A percentile compares a stretch with the other conserved stretches of the same genome.
Conservation (phyloP, 2,797 vertebrate species). For the Tapirus indicus region DNA sequence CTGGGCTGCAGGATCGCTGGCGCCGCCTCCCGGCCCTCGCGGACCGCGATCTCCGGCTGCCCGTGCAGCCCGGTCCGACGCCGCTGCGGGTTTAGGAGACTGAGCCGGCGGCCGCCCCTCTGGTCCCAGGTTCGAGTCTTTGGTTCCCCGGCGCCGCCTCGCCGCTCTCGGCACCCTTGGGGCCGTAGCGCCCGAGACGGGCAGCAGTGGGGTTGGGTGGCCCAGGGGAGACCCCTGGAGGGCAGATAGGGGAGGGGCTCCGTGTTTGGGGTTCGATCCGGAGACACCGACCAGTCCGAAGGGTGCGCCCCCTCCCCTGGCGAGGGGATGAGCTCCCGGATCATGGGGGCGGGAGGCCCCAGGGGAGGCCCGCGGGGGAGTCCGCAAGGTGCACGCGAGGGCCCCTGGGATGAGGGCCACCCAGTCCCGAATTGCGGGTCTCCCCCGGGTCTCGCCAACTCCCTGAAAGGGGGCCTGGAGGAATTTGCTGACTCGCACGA, state of each 20-base stretch:
- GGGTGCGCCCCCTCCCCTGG: not conserved
- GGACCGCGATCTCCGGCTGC: not conserved
- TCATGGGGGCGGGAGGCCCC: not conserved
- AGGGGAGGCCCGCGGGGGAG: not conserved
- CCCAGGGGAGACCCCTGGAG: not conserved
- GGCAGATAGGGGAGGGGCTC: not conserved
- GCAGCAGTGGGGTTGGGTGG: rapidly evolving
- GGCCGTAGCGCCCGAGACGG: not conserved
- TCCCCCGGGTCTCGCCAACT: not conserved
- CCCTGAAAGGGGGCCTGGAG: rapidly evolving
- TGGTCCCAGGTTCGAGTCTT: not conserved
- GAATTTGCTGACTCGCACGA: not conserved
- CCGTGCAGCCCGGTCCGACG: rapidly evolving
- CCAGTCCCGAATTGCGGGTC: not conserved
- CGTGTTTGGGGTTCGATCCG: not conserved
- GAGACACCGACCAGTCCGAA: too few relatives aligned
- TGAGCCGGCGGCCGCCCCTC: rapidly evolving
- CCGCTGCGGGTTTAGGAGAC: rapidly evolving
- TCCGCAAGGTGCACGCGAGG: not conserved
- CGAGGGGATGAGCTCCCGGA: not conserved
- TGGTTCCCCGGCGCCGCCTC: not conserved
- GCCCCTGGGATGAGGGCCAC: not conserved
- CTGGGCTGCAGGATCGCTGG: not conserved
- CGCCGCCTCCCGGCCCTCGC: not conserved
- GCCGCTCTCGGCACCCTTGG: not conserved